These are phyloP conservation scores for Melipona bicolor DNA, from an alignment of 2,888 invertebrate species.

Conservation along the genomic window DNA sequence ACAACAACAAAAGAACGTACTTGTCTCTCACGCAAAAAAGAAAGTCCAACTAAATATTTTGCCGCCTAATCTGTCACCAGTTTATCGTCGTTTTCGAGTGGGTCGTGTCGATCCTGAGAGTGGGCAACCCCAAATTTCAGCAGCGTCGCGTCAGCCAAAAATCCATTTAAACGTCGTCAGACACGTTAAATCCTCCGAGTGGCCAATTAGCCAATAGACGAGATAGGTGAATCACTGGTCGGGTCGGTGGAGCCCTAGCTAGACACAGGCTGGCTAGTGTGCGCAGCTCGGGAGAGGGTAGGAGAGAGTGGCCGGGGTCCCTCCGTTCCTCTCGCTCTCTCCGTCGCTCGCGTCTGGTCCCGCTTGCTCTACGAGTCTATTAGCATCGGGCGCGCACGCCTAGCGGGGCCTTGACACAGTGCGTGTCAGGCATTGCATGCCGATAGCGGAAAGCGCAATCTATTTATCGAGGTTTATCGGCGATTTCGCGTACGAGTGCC, in stretches of 20 bases:
- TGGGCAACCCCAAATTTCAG: no score
- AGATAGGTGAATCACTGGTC: slow-evolving; percentile 7
- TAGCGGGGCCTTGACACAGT: slow-evolving; percentile 82
- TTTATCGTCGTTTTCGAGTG: no score
- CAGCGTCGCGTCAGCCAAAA: not conserved
- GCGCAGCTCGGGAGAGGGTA: slow-evolving; percentile 33
- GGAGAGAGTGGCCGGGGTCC: slow-evolving; percentile 23
- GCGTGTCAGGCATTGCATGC: slow-evolving; percentile 82
- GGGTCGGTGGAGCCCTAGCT: slow-evolving; percentile 47
- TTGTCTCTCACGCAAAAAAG: no score
- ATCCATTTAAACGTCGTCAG: no score
- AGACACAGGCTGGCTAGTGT: slow-evolving; percentile 40
- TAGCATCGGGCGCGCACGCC: slow-evolving; percentile 78
- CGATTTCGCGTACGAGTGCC: slow-evolving; percentile 73
- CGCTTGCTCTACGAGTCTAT: slow-evolving; percentile 74
- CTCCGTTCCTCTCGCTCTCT: slow-evolving; percentile 47
- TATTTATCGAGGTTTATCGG: slow-evolving; percentile 81
- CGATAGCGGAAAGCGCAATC: slow-evolving; percentile 83
- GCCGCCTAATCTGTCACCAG: no score
- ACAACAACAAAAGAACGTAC: no score
- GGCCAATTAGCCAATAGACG: slow-evolving; percentile 2
- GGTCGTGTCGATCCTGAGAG: no score
- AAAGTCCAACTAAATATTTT: no score
- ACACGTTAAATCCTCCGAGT: not conserved
- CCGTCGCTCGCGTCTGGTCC: slow-evolving; percentile 15